Evolutionary conservation across 2,888 invertebrate species (phyloP).

Genomic region (Chymomyza caudatula): DNA sequence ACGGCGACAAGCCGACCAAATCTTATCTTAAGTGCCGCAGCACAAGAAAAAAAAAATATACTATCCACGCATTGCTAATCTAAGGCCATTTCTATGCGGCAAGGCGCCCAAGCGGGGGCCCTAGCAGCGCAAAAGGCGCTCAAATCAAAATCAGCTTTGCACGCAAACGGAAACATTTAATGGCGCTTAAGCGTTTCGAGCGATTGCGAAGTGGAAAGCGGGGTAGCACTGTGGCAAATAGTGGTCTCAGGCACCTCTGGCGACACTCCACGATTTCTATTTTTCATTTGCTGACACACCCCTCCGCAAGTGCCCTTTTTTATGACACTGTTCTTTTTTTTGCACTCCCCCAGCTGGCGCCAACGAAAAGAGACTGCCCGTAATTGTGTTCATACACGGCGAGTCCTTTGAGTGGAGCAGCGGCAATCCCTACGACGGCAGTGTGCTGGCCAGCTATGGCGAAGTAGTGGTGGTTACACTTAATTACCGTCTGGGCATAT

Average conservation of each 20-base stretch:
- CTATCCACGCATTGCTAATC: slow-evolving; percentile 21
- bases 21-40: slow-evolving; percentile 44
- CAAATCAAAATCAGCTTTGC: slow-evolving; percentile 40
- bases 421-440: slow-evolving; percentile 97
- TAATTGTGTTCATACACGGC: slow-evolving; percentile 78
- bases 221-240: slow-evolving; percentile 1
- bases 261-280: slow-evolving; percentile 43
- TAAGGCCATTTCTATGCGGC: slow-evolving; percentile 26
- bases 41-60: slow-evolving; percentile 16
- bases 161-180: slow-evolving; percentile 51
- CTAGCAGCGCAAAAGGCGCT: background rate
- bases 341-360: slow-evolving; percentile 70
- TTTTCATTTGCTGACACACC: slow-evolving; percentile 18
- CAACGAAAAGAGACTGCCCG: slow-evolving; percentile 78
- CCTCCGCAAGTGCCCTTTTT: slow-evolving; percentile 9
- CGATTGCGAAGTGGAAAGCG: background rate
- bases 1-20: slow-evolving; percentile 19
- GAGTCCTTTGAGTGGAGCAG: slow-evolving; percentile 95
- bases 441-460: slow-evolving; percentile 94
- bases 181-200: slow-evolving; percentile 47
- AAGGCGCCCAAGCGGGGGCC: background rate
- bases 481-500: slow-evolving; percentile 95
- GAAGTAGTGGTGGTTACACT: slow-evolving; percentile 96
- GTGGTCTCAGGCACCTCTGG: slow-evolving; percentile 24
- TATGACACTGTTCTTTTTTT: slow-evolving; percentile 3